Evolutionary conservation across 1,140 invertebrate species (phyloP), one percentile per base, ranked within the genome.

Genomic region (Schlechtendalia chinensis): DNA sequence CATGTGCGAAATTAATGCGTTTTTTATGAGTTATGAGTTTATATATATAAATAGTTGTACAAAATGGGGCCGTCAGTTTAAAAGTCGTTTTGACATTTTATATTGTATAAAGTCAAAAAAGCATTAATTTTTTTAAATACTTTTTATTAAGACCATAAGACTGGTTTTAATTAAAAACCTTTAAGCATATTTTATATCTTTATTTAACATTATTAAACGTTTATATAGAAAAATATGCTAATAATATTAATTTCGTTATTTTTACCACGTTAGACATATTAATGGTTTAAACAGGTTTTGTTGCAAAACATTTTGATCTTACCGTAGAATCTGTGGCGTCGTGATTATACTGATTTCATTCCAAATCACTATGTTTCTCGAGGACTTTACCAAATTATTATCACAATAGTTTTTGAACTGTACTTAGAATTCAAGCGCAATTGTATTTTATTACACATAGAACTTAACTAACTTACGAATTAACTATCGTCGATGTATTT

Each of bases 161-260:
- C n/a, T n/a, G n/a, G n/a, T 45, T 67, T 67, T 45, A 45, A 67
- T 67, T 67, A 65, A 65, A 39, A 39, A 39, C 19, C 29, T 39
- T 39, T 65, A 39, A 39, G 32, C 32, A 39, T 39, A n/a, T 65
- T 65, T 39, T 39, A 39, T 39, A 39, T 39, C 8, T 39, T 4
- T n/a, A 65, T 39, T 63, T 32, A 32, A 4, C 61, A 29, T 16
- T 29, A 29, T 63, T 63, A 63, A 29, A 63, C 27, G 24, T 19
- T 29, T 29, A 29, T 63, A 63, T 63, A 63, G 32, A 19, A 63
- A 29, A 63, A 32, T 63, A 63, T 17, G 61, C 29, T 63, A 29
- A 63, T 63, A 63, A 32, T 29, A 32, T 19, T 63, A 63, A 63
- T 29, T 17, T 10, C 29, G 29, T 32, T 32, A 61, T 61, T 59